Conservation (phyloP, 1,140 invertebrate genomes). For the Formica exsecta region DNA sequence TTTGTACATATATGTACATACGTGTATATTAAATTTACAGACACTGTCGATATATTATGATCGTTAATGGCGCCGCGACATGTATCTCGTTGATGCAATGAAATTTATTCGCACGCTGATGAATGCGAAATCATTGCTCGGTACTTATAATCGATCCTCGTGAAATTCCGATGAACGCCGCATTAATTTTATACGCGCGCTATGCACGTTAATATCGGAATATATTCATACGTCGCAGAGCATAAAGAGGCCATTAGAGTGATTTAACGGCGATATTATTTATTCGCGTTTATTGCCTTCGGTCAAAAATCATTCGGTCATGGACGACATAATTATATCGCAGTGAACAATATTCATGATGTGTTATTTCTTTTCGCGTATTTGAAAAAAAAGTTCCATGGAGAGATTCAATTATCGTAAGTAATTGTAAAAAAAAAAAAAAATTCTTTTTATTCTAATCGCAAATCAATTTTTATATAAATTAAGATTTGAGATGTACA, state of each 20-base stretch:
- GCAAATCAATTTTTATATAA: constrained; percentile 6
- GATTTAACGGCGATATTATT: constrained; percentile 52
- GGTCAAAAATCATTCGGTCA: constrained; percentile 26
- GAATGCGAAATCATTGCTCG: constrained; percentile 39
- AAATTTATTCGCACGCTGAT: constrained; percentile 40
- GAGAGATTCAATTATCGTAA: background rate
- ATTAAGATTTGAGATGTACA: background rate
- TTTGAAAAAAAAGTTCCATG: background rate
- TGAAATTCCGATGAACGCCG: constrained; percentile 41
- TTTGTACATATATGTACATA: constrained; percentile 51
- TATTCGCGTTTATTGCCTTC: constrained; percentile 14
- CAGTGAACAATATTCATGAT: constrained; percentile 3
- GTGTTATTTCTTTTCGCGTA: background rate
- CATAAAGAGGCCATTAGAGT: constrained; percentile 35
- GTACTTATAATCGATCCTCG: constrained; percentile 24
- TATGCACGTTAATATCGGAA: constrained; percentile 1
- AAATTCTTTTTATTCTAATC: background rate
- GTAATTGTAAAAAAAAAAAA: too few species aligned
- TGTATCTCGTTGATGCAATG: background rate
- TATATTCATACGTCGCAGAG: background rate
- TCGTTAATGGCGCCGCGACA: constrained; percentile 9
- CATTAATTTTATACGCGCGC: constrained; percentile 16
- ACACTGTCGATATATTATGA: background rate
- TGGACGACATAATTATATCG: background rate
- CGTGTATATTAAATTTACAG: constrained; percentile 3